These are phyloP conservation scores for Typhlomys cinereus DNA, from an alignment of 2,113 vertebrate genomes.

Conservation along the genomic window DNA sequence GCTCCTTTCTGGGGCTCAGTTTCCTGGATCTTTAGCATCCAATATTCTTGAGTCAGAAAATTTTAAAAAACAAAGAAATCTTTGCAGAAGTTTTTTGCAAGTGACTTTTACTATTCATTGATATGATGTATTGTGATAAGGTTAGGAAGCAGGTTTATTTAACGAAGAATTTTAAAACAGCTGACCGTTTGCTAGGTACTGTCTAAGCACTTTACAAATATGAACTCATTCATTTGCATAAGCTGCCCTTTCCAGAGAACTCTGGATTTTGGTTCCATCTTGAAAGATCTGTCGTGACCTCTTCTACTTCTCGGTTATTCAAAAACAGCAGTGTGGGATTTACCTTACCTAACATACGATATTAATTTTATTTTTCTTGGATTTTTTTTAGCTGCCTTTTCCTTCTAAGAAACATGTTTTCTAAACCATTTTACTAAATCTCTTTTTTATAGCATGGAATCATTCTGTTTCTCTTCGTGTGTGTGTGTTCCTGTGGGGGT, in stretches of 20 bases:
- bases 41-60: not conserved
- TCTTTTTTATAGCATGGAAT: no score
- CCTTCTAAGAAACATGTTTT: not conserved
- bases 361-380: not conserved
- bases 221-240: not conserved
- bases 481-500: no score
- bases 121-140: not conserved
- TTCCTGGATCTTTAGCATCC: not conserved
- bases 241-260: not conserved
- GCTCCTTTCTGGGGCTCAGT: not conserved
- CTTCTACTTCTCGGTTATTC: not conserved
- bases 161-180: not conserved
- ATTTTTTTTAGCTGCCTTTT: not conserved
- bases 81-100: slow-evolving; percentile 28
- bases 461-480: no score
- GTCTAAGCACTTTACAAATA: not conserved
- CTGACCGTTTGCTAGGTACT: not conserved
- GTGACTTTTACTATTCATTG: not conserved
- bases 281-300: not conserved
- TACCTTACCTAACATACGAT: not conserved
- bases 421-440: not conserved
- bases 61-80: no score
- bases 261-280: not conserved
- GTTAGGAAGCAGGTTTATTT: not conserved
- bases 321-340: not conserved